Evolutionary conservation across 2,113 vertebrate species (phyloP).

Genomic region (Cyrtonyx montezumae): DNA sequence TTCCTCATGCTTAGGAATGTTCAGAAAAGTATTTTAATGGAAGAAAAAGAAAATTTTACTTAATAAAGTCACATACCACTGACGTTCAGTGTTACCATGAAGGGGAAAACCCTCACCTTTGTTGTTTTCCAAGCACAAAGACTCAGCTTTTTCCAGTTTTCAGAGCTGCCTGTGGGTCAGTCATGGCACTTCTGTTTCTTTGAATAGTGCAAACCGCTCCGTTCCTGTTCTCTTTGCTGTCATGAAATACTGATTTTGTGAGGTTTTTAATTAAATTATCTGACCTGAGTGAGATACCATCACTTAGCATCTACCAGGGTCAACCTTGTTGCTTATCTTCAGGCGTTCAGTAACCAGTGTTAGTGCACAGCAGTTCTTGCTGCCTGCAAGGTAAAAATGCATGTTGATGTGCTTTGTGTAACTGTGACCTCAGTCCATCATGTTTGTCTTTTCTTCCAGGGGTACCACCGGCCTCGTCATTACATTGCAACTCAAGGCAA

Average conservation of each 20-base stretch:
- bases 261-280: not conserved
- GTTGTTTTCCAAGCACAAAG: not conserved
- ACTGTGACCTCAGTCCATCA: not conserved
- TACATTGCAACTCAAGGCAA: conserved; percentile 93
- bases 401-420: not conserved
- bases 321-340: not conserved
- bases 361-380: not conserved
- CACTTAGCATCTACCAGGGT: not conserved
- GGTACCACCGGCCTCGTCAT: conserved; percentile 88
- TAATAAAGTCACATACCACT: not conserved
- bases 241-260: not conserved
- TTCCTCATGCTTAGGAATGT: not conserved
- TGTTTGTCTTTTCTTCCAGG: conserved; percentile 73
- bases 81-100: not conserved
- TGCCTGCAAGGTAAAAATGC: not conserved
- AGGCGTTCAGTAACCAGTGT: not conserved
- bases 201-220: not conserved
- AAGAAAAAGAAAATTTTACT: not conserved
- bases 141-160: not conserved
- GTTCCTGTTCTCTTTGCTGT: not conserved
- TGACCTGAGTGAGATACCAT: not conserved
- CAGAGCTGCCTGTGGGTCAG: not conserved
- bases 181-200: not conserved
- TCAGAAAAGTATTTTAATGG: not conserved
- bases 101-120: not conserved